Percentiles rank a stretch among this genome's conserved stretches.
Evolutionary conservation across 2,888 invertebrate species (phyloP).

Genomic region (Cantharis nigra): DNA sequence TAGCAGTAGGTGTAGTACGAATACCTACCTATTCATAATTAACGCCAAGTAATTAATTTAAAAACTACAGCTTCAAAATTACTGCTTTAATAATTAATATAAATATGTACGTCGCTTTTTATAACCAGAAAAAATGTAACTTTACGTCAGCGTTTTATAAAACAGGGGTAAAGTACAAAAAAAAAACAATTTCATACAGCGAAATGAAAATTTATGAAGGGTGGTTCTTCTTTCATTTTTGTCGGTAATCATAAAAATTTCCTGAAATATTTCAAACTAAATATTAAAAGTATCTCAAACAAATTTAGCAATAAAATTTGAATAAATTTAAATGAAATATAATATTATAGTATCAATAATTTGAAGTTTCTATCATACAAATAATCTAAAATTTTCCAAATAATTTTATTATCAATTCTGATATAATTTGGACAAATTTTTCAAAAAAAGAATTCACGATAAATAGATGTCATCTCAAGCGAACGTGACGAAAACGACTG

Average conservation of each 20-base stretch:
- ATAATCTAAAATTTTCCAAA: too few species aligned
- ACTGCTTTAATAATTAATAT: neutral
- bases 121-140: neutral
- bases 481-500: neutral
- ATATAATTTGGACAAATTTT: neutral
- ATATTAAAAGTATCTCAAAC: neutral
- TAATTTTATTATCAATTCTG: too few species aligned
- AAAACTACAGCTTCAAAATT: neutral
- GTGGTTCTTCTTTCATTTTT: neutral
- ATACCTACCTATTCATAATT: neutral
- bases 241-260: neutral
- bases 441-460: neutral
- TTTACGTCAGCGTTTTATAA: neutral
- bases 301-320: neutral
- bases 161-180: neutral
- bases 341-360: too few species aligned
- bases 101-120: neutral
- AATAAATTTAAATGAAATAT: neutral
- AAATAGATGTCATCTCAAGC: neutral
- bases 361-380: too few species aligned
- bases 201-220: neutral
- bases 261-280: neutral
- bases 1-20: neutral
- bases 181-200: neutral
- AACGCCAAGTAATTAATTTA: neutral